phyloP scores from a whole-genome alignment of 2,113 vertebrate species.

The Callionymus lyra region DNA sequence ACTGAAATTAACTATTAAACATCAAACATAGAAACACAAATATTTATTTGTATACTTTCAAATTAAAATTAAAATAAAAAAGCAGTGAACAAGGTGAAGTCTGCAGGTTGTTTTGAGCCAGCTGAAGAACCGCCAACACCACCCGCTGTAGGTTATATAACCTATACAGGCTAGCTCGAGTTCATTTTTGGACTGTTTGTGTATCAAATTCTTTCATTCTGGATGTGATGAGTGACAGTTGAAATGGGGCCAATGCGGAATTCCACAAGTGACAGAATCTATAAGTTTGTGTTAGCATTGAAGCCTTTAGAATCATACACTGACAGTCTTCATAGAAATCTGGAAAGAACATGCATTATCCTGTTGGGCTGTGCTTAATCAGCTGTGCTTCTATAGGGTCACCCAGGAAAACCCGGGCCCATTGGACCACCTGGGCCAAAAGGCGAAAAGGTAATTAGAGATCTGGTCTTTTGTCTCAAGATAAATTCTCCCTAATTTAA shows the following conservation, averaged over 20 bases:
- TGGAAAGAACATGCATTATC: constrained; percentile 15
- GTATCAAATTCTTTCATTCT: neutral
- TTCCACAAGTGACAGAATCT: no score
- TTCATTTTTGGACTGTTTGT: constrained; percentile 11
- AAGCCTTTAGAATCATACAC: constrained; percentile 19
- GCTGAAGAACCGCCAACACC: no score
- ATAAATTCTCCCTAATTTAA: neutral
- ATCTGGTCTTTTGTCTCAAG: neutral
- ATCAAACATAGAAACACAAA: no score
- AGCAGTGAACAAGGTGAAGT: no score
- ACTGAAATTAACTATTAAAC: no score
- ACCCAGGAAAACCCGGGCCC: constrained; percentile 75
- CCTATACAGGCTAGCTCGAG: constrained; percentile 11
- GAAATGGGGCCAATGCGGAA: no score
- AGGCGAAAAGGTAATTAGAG: constrained; percentile 86
- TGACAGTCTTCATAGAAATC: constrained; percentile 17
- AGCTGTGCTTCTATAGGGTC: constrained; percentile 69
- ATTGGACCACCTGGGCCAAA: constrained; percentile 81
- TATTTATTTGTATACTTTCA: no score
- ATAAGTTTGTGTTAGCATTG: constrained; percentile 15
- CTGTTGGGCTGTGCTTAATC: constrained; percentile 4
- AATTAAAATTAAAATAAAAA: no score
- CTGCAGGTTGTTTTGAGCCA: no score
- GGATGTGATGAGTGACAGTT: no score
- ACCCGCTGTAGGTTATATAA: constrained; percentile 22